phyloP scores from a whole-genome alignment of 2,888 invertebrate genomes.

The Xestoiulus laeticollis region DNA sequence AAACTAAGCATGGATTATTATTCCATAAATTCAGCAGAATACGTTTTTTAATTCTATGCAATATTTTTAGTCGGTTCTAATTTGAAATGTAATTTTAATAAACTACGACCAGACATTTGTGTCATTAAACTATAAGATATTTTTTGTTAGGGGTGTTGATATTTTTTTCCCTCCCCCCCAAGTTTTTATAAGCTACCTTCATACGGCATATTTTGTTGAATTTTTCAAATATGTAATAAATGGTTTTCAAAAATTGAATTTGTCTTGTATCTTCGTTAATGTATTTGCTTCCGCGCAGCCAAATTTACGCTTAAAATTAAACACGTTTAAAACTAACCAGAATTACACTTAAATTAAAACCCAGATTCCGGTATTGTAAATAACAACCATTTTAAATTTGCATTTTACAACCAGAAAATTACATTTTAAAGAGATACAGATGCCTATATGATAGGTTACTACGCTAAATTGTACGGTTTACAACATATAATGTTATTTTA shows the following conservation, averaged over 20 bases:
- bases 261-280: neutral
- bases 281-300: too few species aligned
- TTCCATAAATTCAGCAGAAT: neutral
- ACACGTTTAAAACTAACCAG: too few species aligned
- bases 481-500: neutral
- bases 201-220: constrained; percentile 2
- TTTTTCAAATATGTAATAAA: constrained; percentile 23
- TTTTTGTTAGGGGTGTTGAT: constrained; percentile 8
- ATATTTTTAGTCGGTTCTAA: neutral
- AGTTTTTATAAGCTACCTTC: neutral
- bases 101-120: too few species aligned
- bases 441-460: too few species aligned
- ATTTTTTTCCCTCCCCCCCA: neutral
- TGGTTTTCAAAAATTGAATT: neutral
- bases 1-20: neutral
- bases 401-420: neutral
- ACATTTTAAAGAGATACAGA: neutral
- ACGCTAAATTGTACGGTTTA: neutral
- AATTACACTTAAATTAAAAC: neutral
- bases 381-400: neutral
- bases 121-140: neutral
- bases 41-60: constrained; percentile 6
- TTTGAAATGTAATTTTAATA: neutral
- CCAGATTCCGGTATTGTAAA: neutral
- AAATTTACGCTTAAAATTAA: too few species aligned